Base-by-base conservation (phyloP, 2,797 vertebrate genomes). In the Apogon talboti region DNA sequence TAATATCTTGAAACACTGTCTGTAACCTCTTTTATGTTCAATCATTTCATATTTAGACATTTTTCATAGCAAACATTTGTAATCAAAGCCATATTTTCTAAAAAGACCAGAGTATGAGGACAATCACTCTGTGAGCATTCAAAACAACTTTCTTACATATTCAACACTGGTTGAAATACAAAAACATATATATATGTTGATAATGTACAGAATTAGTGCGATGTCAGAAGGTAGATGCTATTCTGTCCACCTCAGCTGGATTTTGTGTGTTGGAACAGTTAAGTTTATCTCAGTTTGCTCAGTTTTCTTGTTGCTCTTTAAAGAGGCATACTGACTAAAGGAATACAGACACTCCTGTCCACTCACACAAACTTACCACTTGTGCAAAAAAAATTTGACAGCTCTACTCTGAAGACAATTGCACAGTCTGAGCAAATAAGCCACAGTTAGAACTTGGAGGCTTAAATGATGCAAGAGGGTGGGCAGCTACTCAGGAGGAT, bases 381-480 rank as follows among this genome's bases (percentile, higher is more conserved):
- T 88, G 58, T 62, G 70, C 74, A 56, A 85, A 88, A 87, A 24
- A 85, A 87, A 65, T 69, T 81, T 89, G 87, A 87, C 78, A 83
- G 86, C 86, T 87, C 83, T 79, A 88, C 89, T 89, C 85, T 79
- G 89, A 92, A 93, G 87, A 88, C 75, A 79, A 59, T 30, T 58
- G 89, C 46, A 21, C 59, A 74, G 76, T 79, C 75, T 74, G 81
- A 81, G 80, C 65, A 76, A 87, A 88, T 72, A 77, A 86, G 84
- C 84, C 89, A 83, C 70, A 80, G 69, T 84, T 82, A 87, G 64
- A 91, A 91, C 78, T 82, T 65, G 60, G 75, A 80, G 83, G 86
- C 82, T 87, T 94, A 92, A 94, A 93, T 94, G 91, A 94, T 94
- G 92, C 92, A 93, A 92, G 90, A 93, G 78, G 87, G 84, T 85